phyloP scores from a whole-genome alignment of 2,888 invertebrate species.

The Aproaerema taeniolella region DNA sequence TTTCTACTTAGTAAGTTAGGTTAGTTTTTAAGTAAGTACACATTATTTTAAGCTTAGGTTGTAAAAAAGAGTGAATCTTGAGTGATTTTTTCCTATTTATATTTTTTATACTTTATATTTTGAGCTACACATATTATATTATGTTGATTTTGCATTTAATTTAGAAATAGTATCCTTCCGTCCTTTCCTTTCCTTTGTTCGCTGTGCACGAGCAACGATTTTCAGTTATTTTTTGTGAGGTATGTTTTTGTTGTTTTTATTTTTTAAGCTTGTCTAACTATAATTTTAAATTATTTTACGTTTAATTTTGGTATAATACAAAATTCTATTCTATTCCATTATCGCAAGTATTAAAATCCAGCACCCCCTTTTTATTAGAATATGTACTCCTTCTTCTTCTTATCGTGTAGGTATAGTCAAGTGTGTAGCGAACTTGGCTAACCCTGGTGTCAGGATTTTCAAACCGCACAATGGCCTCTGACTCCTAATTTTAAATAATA shows the following conservation, averaged over 20 bases:
- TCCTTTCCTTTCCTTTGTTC: constrained; percentile 43
- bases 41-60: constrained; percentile 47
- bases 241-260: constrained; percentile 53
- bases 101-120: constrained; percentile 28
- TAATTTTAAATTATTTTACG: too few species aligned
- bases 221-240: constrained; percentile 53
- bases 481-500: too few species aligned
- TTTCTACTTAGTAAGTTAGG: constrained; percentile 34
- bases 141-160: constrained; percentile 40
- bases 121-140: constrained; percentile 31
- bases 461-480: too few species aligned
- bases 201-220: constrained; percentile 60
- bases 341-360: too few species aligned
- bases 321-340: too few species aligned
- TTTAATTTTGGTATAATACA: too few species aligned
- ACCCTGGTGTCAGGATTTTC: too few species aligned
- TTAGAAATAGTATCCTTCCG: constrained; percentile 44
- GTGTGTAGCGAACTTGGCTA: too few species aligned
- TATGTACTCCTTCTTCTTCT: too few species aligned
- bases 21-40: constrained; percentile 68
- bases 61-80: constrained; percentile 47
- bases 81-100: constrained; percentile 46
- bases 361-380: too few species aligned
- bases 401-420: too few species aligned
- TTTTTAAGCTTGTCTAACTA: constrained; percentile 3